These are phyloP conservation scores for Nasonovia ribisnigri DNA, from an alignment of 2,888 invertebrate genomes.

Conservation along the genomic window DNA sequence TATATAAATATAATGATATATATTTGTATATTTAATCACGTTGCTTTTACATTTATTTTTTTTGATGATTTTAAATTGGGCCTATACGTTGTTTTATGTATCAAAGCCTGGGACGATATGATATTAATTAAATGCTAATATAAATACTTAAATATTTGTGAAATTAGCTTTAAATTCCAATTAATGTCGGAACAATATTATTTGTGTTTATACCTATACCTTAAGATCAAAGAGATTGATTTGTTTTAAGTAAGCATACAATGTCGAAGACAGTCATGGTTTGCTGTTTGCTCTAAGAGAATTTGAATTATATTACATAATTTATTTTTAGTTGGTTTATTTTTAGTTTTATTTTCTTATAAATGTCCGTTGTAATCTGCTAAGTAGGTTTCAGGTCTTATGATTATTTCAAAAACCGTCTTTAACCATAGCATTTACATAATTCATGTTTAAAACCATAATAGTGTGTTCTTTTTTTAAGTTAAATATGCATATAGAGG, in stretches of 20 bases:
- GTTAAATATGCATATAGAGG: not conserved
- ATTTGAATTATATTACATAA: not conserved
- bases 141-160: not conserved
- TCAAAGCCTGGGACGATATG: not conserved
- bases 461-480: not conserved
- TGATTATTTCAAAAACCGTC: not conserved
- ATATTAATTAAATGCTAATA: not conserved
- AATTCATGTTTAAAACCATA: not conserved
- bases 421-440: not conserved
- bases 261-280: constrained; percentile 12
- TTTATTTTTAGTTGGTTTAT: not conserved
- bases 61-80: not conserved
- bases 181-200: not conserved
- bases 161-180: constrained; percentile 8
- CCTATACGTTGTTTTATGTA: not conserved
- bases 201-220: not conserved
- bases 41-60: not conserved
- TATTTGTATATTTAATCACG: not conserved
- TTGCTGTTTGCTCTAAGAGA: not conserved
- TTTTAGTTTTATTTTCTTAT: not conserved
- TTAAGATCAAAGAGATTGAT: constrained; percentile 17
- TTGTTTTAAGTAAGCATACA: not conserved
- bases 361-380: not conserved
- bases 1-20: not conserved
- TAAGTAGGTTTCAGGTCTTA: not conserved